Evolutionary conservation across 2,113 vertebrate species (phyloP).

Genomic region (Turnix velox): DNA sequence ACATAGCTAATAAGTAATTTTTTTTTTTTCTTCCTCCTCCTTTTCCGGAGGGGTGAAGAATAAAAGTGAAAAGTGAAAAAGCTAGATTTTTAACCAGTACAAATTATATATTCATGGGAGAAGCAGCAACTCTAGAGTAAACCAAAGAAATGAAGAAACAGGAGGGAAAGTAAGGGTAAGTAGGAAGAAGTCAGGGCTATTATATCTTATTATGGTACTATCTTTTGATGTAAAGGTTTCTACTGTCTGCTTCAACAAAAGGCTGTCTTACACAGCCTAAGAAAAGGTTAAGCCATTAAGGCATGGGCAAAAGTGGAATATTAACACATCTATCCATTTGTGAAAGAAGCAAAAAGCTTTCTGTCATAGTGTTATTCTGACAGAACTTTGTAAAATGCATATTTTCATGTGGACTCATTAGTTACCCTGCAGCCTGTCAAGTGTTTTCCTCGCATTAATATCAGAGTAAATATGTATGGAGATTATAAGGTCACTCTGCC

Average conservation of each 20-base stretch:
- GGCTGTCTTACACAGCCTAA: background rate
- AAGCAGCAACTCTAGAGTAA: background rate
- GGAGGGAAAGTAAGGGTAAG: background rate
- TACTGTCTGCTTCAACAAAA: background rate
- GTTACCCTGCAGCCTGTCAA: background rate
- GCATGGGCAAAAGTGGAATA: background rate
- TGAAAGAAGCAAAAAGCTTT: background rate
- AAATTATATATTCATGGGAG: background rate
- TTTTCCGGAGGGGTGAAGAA: background rate
- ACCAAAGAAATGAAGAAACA: background rate
- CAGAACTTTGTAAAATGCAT: background rate
- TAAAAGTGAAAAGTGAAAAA: background rate
- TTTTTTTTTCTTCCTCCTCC: background rate
- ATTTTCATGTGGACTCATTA: background rate
- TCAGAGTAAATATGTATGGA: background rate
- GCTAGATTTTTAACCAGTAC: background rate
- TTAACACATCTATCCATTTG: background rate
- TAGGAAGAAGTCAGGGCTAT: background rate
- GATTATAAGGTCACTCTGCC: background rate
- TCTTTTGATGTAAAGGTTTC: slow-evolving; percentile 1
- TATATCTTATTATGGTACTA: background rate
- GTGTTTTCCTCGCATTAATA: background rate
- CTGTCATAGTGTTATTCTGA: slow-evolving; percentile 6
- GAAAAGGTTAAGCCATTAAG: slow-evolving; percentile 12
- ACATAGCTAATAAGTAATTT: background rate